Percentiles rank a stretch among this genome's conserved stretches.
Conservation (phyloP, 2,797 vertebrate genomes). For the Potorous gilbertii region DNA sequence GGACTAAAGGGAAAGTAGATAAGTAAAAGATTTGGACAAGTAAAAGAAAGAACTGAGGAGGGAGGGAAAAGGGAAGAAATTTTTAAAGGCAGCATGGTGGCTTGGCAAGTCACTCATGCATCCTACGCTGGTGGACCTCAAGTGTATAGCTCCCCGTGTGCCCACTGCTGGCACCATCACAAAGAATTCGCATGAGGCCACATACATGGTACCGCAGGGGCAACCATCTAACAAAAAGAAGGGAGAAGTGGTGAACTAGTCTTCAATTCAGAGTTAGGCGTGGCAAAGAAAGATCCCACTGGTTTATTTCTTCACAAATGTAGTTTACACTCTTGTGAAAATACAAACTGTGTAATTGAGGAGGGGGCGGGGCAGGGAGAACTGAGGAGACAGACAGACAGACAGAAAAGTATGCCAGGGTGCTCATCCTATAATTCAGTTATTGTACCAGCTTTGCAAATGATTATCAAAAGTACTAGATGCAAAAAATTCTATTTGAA, state of each 20-base stretch:
- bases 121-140: neutral
- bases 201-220: rapidly evolving
- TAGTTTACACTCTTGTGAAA: neutral
- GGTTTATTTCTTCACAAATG: neutral
- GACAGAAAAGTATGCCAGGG: neutral
- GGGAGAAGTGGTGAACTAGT: neutral
- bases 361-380: neutral
- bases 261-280: neutral
- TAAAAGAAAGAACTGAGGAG: neutral
- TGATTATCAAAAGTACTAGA: neutral
- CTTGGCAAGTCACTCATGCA: neutral
- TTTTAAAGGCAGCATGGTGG: slow-evolving; percentile 6
- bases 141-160: neutral
- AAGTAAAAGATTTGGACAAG: neutral
- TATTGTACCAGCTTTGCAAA: neutral
- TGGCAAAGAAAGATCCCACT: neutral
- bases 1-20: neutral
- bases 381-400: neutral
- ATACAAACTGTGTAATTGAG: neutral
- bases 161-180: neutral
- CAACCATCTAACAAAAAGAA: neutral
- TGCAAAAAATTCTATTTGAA: neutral
- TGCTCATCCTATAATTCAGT: neutral
- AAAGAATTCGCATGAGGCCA: neutral
- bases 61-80: neutral